Base-by-base conservation (phyloP, 2,888 invertebrate species). In the Anaspis maculata region DNA sequence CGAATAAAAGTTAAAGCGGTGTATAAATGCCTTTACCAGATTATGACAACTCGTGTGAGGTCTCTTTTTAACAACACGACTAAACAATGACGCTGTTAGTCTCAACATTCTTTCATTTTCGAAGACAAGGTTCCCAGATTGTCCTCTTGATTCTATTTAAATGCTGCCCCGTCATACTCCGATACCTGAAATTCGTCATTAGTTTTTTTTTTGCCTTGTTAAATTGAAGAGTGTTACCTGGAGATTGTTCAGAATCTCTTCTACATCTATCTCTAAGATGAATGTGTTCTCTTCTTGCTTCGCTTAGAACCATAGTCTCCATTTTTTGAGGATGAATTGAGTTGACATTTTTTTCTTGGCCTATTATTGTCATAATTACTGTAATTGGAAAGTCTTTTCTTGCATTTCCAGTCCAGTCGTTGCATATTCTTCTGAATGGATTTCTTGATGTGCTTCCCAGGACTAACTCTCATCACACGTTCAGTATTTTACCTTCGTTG, bases 41-140 rank as follows among this genome's bases (percentile, higher is more conserved):
- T 34, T 36, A 24, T 42, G 42, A 21, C 33, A 42, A n/a, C 35
- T 27, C 5, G 41, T 41, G 12, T 41, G 31, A 7, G 31, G 26
- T 25, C 32, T 34, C 19, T 38, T 13, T 15, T 39, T 38, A 2
- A 36, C 30, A 9, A 44, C 29, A 13, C 22, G 15, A 9, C 44
- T 41, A 38, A 41, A 43, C 27, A 41, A 12, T 21, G 41, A 41
- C 3, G 44, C 44, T 16, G 44, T 44, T 15, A 41, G 29, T 22
- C 44, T 16, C 5, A 22, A 9, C 14, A 19, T 31, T 13, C 38
- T 25, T 21, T 38, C 31, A 9, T n/a, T 16, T n/a, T 39, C 39
- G 13, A 27, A 42, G 13, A 31, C 11, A n/a, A 12, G 10, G 27
- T 42, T 42, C 9, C 36, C 39, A 32, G 38, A 41, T 15, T 37